A percentile compares a stretch with the other conserved stretches of the same genome.
phyloP scores from a whole-genome alignment of 1,140 invertebrate species.

The Drosophila ananassae region DNA sequence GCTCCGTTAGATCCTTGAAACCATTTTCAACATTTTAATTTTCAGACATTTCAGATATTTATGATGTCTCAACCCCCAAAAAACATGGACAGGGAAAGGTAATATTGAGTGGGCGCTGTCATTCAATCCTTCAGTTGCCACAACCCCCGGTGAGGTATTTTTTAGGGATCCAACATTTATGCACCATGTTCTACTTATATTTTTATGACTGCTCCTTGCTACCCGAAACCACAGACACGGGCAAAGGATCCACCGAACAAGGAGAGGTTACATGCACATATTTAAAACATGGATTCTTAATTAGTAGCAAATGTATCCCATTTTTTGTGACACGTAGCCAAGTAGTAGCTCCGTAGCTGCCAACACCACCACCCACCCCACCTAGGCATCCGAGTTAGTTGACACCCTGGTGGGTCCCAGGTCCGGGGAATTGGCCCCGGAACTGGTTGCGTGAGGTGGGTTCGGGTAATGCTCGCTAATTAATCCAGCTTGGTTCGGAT shows the following conservation, averaged over 20 bases:
- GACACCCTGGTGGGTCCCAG: conserved; percentile 44
- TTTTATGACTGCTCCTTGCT: conserved; percentile 75
- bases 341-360: conserved; percentile 16
- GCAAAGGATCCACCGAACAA: conserved; percentile 36
- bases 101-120: conserved; percentile 36
- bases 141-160: conserved; percentile 29
- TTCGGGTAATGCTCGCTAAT: conserved; percentile 82
- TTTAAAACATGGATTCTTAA: conserved; percentile 84
- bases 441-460: conserved; percentile 48
- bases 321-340: conserved; percentile 53
- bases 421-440: conserved; percentile 19
- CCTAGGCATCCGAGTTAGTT: conserved; percentile 50
- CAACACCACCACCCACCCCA: background rate
- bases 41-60: conserved; percentile 15
- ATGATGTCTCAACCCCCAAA: conserved; percentile 11
- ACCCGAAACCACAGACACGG: conserved; percentile 60
- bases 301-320: conserved; percentile 80
- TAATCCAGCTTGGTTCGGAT: conserved; percentile 83
- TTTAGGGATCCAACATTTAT: conserved; percentile 67
- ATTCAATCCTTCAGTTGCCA: conserved; percentile 40
- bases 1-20: background rate
- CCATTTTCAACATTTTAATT: conserved; percentile 2
- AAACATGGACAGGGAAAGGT: conserved; percentile 9
- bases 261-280: conserved; percentile 53
- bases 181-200: conserved; percentile 81